These are phyloP conservation scores for Ophion slaviceki DNA, from an alignment of 2,888 invertebrate genomes.

Conservation along the genomic window DNA sequence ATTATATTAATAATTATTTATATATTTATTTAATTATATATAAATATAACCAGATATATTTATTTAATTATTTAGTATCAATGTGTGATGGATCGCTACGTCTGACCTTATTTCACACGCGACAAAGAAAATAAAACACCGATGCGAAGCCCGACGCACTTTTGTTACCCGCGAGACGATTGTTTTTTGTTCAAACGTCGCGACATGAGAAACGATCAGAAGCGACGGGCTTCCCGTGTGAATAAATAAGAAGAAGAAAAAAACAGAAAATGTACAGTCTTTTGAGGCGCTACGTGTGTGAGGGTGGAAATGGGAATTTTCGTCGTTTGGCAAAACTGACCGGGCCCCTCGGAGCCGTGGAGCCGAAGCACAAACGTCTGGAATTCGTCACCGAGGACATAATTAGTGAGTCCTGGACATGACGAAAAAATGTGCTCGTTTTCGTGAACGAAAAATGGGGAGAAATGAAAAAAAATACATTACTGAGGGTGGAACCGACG, in stretches of 20 bases:
- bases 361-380: constrained; percentile 65
- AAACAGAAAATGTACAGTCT: constrained; percentile 53
- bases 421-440: background rate
- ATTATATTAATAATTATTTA: too few relatives aligned
- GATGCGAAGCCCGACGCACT: background rate
- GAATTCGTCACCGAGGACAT: constrained; percentile 65
- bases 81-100: too few relatives aligned
- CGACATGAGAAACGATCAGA: background rate
- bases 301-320: background rate
- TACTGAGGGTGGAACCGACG: too few relatives aligned
- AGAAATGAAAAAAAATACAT: background rate
- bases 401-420: constrained; percentile 65
- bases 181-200: constrained; percentile 9
- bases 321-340: constrained; percentile 47
- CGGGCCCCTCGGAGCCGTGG: constrained; percentile 57
- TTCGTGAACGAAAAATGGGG: background rate
- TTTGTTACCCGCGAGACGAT: background rate
- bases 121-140: background rate
- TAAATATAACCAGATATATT: too few relatives aligned
- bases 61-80: too few relatives aligned
- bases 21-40: too few relatives aligned
- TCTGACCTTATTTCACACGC: background rate
- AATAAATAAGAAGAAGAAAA: background rate
- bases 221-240: background rate
- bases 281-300: constrained; percentile 6